Percentiles rank a stretch among this genome's conserved stretches.
These are phyloP conservation scores for Mercenaria mercenaria DNA, from an alignment of 1,140 invertebrate species.

Conservation along the genomic window DNA sequence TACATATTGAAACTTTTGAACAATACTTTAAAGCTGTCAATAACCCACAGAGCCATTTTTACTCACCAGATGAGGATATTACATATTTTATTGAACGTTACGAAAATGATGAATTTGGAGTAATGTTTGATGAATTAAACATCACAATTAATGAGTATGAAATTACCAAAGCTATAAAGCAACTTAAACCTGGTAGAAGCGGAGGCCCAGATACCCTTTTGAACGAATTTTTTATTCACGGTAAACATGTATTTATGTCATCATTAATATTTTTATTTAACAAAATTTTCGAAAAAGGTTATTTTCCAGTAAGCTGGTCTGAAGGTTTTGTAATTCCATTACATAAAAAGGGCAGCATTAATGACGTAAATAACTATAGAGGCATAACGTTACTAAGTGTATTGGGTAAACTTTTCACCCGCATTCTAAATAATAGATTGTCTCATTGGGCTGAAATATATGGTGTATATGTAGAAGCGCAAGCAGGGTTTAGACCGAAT, in stretches of 20 bases:
- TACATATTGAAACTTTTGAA: not conserved
- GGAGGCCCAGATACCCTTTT: not conserved
- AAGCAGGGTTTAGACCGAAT: not conserved
- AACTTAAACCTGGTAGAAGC: not conserved
- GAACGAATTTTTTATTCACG: constrained; percentile 27
- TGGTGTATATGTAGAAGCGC: constrained; percentile 28
- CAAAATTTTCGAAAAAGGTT: not conserved
- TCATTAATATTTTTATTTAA: constrained; percentile 37
- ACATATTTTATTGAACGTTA: constrained; percentile 9
- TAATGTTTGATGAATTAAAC: constrained; percentile 34
- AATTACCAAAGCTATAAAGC: not conserved
- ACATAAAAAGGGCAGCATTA: constrained; percentile 41
- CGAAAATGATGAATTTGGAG: constrained; percentile 16
- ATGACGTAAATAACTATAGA: constrained; percentile 30
- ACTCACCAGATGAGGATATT: constrained; percentile 22
- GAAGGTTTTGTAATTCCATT: constrained; percentile 35
- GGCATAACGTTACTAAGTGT: constrained; percentile 38
- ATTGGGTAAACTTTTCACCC: constrained; percentile 28
- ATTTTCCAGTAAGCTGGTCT: constrained; percentile 27
- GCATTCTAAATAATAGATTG: constrained; percentile 44
- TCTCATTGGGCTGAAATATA: not conserved
- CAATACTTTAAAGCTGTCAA: constrained; percentile 15
- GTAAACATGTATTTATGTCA: not conserved
- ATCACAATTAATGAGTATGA: not conserved
- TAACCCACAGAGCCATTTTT: not conserved